Evolutionary conservation across 1,140 invertebrate genomes (phyloP).

Genomic region (Samia ricini): DNA sequence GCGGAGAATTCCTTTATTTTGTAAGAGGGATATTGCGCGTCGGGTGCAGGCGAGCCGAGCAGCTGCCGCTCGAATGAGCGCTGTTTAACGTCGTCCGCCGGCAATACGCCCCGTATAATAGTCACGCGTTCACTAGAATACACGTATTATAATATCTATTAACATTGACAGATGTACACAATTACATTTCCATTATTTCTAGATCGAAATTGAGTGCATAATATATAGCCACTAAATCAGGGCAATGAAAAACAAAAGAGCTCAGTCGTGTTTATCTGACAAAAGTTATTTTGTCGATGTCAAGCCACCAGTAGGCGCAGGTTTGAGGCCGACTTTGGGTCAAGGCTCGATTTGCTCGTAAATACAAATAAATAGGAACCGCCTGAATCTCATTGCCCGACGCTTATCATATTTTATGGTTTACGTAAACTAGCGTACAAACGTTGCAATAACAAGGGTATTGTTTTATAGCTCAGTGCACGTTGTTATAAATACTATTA

Average conservation of each 20-base stretch:
- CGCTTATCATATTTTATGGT: constrained; percentile 70
- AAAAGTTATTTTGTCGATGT: constrained; percentile 24
- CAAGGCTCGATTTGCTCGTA: constrained; percentile 62
- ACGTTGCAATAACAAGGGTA: constrained; percentile 50
- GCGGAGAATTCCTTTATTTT: constrained; percentile 70
- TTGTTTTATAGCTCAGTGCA: constrained; percentile 23
- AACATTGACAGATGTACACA: constrained; percentile 1
- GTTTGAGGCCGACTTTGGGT: constrained; percentile 34
- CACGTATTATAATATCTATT: background rate
- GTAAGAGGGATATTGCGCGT: constrained; percentile 74
- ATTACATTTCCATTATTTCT: background rate
- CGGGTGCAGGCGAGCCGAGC: constrained; percentile 57
- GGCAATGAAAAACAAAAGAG: constrained; percentile 21
- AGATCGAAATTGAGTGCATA: constrained; percentile 5
- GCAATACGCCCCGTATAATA: constrained; percentile 49
- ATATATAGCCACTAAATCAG: constrained; percentile 21
- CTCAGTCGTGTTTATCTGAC: constrained; percentile 27
- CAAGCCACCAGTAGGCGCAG: constrained; percentile 25
- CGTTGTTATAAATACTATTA: constrained; percentile 3
- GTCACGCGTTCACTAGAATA: background rate
- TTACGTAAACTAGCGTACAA: constrained; percentile 52
- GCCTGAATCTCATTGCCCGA: constrained; percentile 58
- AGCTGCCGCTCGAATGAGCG: constrained; percentile 41
- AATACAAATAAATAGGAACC: constrained; percentile 66
- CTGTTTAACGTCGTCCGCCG: constrained; percentile 56